Conservation (phyloP, 2,797 vertebrate genomes). For the Bovichtus diacanthus region DNA sequence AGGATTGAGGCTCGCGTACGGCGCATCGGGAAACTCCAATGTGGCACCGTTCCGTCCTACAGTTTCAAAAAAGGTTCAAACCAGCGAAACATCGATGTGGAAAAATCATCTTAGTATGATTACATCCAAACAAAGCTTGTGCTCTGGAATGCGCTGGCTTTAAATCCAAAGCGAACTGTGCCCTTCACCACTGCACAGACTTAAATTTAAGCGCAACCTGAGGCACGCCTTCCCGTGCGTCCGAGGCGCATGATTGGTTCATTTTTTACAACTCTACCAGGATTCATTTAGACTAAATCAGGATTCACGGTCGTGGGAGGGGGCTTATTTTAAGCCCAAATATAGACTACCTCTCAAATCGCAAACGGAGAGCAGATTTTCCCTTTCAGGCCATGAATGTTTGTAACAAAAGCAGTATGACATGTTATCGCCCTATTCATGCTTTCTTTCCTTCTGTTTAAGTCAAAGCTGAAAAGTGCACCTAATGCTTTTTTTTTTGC, state of each 20-base stretch:
- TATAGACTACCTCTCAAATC: constrained; percentile 22
- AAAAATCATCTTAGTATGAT: background rate
- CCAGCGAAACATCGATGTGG: background rate
- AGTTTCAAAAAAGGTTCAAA: constrained; percentile 1
- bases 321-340: constrained; percentile 27
- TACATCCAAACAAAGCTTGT: constrained; percentile 12
- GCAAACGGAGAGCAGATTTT: background rate
- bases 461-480: too few relatives aligned
- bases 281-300: constrained; percentile 39
- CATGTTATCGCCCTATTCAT: too few relatives aligned
- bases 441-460: too few relatives aligned
- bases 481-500: too few relatives aligned
- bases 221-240: constrained; percentile 77
- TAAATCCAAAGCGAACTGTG: constrained; percentile 54
- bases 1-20: background rate
- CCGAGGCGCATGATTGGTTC: constrained; percentile 75
- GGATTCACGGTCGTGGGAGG: constrained; percentile 37
- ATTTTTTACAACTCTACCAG: constrained; percentile 71
- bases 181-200: constrained; percentile 32
- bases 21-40: constrained; percentile 56
- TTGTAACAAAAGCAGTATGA: constrained; percentile 8
- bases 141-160: background rate
- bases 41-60: constrained; percentile 46
- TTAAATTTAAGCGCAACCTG: constrained; percentile 74
- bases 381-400: background rate